Percentiles rank a stretch among this genome's conserved stretches.
Conservation (phyloP, 2,888 invertebrate species). For the Acleris emargana region DNA sequence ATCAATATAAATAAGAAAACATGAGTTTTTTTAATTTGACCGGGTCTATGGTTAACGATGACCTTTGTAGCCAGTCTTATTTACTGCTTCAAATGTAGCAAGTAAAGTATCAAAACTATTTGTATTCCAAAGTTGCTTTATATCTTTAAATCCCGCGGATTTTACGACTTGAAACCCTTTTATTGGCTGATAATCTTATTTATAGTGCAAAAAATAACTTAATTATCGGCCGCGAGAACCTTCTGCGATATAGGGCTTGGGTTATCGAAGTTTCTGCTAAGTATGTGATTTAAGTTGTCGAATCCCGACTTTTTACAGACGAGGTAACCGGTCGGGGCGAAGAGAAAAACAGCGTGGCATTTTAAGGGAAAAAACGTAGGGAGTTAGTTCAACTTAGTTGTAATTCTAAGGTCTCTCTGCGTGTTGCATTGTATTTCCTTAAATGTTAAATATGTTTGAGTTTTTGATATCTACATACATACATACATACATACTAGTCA, state of each 20-base stretch:
- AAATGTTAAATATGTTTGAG: too few species aligned
- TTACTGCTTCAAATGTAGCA: not conserved
- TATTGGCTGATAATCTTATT: constrained; percentile 11
- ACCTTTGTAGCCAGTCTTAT: too few species aligned
- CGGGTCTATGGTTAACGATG: too few species aligned
- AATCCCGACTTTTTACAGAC: constrained; percentile 2
- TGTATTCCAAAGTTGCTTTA: not conserved
- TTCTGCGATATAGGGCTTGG: not conserved
- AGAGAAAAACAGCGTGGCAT: not conserved
- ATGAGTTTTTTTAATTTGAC: too few species aligned
- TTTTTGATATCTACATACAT: too few species aligned
- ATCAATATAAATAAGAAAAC: too few species aligned
- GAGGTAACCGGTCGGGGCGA: constrained; percentile 4
- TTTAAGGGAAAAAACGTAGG: not conserved
- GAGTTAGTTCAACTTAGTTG: not conserved
- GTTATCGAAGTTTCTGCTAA: constrained; percentile 7
- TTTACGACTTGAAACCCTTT: not conserved
- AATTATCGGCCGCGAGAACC: not conserved
- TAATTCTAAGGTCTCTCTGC: too few species aligned
- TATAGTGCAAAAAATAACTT: constrained; percentile 9
- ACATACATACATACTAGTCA: too few species aligned
- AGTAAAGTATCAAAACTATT: not conserved
- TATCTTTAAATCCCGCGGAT: not conserved
- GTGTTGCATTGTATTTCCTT: too few species aligned
- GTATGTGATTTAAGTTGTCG: constrained; percentile 8